Base-by-base conservation (phyloP, 1,140 invertebrate genomes). In the Zaprionus kolodkinae region DNA sequence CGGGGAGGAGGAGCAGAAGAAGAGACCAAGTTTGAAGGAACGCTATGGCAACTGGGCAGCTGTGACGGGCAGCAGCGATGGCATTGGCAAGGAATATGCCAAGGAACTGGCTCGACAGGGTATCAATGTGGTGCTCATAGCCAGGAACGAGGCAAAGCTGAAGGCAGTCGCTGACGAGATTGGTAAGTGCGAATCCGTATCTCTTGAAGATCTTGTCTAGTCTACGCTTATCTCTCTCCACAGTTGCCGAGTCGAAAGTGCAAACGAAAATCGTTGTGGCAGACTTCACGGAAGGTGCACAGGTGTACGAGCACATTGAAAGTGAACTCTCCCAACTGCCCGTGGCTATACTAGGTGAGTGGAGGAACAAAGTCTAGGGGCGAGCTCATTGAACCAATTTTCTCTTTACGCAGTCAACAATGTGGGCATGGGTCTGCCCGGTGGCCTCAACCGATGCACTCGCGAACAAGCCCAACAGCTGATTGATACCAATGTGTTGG, bases 61-160 rank as follows among this genome's bases (percentile, higher is more conserved):
- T 63, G 94, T 99, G 12, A 99, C 97, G 6, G 98, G 97, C n/a
- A 96, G 96, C 45, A 98, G 97, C n/a, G 97, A 98, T 93, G 98
- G 97, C 5, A 98, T 99, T 85, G 98, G 97, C 12, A 97, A 96
- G 93, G 96, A 96, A 33, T 99, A 98, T 92, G 97, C 97, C 15
- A 93, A 95, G 79, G 96, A 98, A 92, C 93, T 99, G 74, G 97
- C 97, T 1, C 93, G 93, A 13, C 94, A 95, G 75, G 96, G 96
- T 0, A 92, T 98, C 52, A 98, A 97, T 93, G 93, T 99, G 9
- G 94, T 98, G 17, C 94, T 99, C 11, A 96, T 99, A 50, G 97
- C 97, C 83, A 94, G 97, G 81, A 97, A 94, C 74, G 92, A 95
- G 68, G 94, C 96, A 3, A 97, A 96, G 87, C 93, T 98, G 6